Base-by-base conservation (phyloP, 1,140 invertebrate species). In the Hylaeus anthracinus region DNA sequence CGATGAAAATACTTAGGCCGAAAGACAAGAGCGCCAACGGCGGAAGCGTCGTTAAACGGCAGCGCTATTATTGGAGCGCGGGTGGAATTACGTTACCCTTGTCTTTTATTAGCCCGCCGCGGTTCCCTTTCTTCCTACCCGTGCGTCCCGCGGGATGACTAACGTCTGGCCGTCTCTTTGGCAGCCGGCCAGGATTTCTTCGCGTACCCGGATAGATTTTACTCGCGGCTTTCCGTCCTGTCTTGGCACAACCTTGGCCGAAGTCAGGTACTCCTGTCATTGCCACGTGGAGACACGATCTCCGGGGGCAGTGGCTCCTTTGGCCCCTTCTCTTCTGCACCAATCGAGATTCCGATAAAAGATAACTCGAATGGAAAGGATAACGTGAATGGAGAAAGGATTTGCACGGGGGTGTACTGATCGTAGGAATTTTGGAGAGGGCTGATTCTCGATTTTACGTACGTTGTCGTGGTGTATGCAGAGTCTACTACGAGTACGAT, bases 71-170 rank as follows among this genome's bases (percentile, higher is more conserved):
- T 89, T 91, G 83, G 88, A 81, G 83, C 81, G 85, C 86, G 87
- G 88, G 75, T 80, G 88, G 88, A 90, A 89, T 90, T 90, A 89
- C 80, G 88, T 90, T 90, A 88, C 88, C 80, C 81, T 75, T 79
- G 87, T 89, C 89, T 88, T 89, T 88, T 89, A 90, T 90, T 90
- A 90, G 87, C 82, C 75, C 43, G 56, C 81, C 69, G 80, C 83
- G 73, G 75, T 73, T 83, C 69, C 84, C 71, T 82, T 86, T 86
- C 76, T 82, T 86, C 84, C 76, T 80, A 51, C 75, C 75, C 72
- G 37, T 76, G 70, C 67, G 77, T 87, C 83, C 82, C 67, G 75
- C 75, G 76, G 77, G 81, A 86, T 89, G 90, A 89, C 85, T 89
- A 89, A 87, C 79, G 79, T 88, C 87, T 81, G 82, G 79, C 79